Evolutionary conservation across 2,113 vertebrate species (phyloP), one percentile per base, ranked within the genome.

Genomic region (Pygoscelis adeliae): DNA sequence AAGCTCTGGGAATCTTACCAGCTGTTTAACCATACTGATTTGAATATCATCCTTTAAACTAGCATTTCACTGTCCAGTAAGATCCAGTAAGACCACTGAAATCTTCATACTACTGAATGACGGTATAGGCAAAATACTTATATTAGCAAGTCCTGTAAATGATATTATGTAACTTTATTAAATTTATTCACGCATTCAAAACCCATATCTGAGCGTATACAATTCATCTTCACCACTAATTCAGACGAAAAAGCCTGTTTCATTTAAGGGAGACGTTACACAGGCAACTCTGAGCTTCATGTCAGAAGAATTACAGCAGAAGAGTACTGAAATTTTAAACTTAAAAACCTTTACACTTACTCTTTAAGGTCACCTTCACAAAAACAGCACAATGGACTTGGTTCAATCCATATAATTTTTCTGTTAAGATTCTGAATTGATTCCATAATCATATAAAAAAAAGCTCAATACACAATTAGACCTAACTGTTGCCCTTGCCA

Each of bases 401-500:
- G 44, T 26, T 92, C 59, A 71, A 90, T 69, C 72, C 9, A 29
- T 80, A 87, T n/a, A 1, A 86, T 93, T 95, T 94, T 90, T 66
- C 79, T 22, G 11, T 90, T 93, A 91, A 93, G 40, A 80, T 94
- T 95, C 92, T 92, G 90, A 97, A 88, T 92, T 97, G 92, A 97
- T 96, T 79, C 84, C 47, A 77, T 92, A 87, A 93, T 86, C 58
- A 78, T 71, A 98, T 67, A 53, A 96, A 92, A 97, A 32, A 50
- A 90, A 92, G 66, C 77, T 94, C 94, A 94, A 96, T 91, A 87
- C 74, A 90, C 73, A 95, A 97, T 94, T 87, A 97, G 93, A 86
- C 40, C n/a, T 81, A 97, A 96, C 70, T 93, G 71, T 83, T 94
- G 87, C 52, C 91, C 76, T 87, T 89, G 74, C 22, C 32, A 82